phyloP scores from a whole-genome alignment of 2,113 vertebrate genomes.

The Coreoperca whiteheadi region DNA sequence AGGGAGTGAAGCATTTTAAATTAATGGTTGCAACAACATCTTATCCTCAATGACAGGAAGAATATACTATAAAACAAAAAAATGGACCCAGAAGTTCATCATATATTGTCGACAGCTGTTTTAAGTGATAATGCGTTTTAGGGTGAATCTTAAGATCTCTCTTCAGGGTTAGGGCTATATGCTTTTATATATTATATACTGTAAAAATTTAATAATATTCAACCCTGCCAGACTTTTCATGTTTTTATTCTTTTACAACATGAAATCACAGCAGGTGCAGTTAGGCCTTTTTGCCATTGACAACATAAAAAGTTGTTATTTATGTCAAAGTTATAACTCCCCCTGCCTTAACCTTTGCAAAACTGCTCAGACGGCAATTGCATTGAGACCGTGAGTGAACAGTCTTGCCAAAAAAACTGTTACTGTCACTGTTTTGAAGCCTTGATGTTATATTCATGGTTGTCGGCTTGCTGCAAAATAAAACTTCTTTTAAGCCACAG shows the following conservation, averaged over 20 bases:
- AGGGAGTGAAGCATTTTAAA: not conserved
- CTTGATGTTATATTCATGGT: not conserved
- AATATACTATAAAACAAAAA: not conserved
- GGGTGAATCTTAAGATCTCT: not conserved
- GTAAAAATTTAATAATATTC: not conserved
- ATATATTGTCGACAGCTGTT: not conserved
- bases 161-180: too few species aligned
- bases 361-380: not conserved
- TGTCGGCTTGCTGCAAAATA: not conserved
- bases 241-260: slow-evolving; percentile 17
- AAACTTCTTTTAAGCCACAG: not conserved
- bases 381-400: not conserved
- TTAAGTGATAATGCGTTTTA: not conserved
- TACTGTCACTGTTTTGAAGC: not conserved
- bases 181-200: not conserved
- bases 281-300: not conserved
- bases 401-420: not conserved
- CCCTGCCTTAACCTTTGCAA: too few species aligned
- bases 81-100: not conserved
- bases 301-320: too few species aligned
- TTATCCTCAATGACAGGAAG: not conserved
- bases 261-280: not conserved
- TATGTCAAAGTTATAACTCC: too few species aligned
- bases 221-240: not conserved
- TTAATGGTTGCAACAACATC: not conserved